phyloP scores from a whole-genome alignment of 1,140 invertebrate genomes.

The Psilanteris sp. region DNA sequence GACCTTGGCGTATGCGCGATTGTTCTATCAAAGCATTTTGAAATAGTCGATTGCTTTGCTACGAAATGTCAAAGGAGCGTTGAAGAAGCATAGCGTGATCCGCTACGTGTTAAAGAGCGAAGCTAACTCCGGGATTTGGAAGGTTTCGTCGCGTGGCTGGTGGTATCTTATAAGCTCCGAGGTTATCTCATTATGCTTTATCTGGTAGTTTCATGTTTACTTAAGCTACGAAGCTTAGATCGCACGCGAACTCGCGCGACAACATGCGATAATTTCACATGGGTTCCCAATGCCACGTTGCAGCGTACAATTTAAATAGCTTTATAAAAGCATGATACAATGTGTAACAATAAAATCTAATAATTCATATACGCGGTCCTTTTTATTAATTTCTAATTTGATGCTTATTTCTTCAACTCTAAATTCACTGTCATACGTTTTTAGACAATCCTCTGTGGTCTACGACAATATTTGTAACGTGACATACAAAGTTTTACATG shows the following conservation, averaged over 20 bases:
- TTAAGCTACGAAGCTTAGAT: constrained; percentile 73
- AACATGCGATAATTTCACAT: constrained; percentile 65
- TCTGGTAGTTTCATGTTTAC: constrained; percentile 74
- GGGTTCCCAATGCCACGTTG: constrained; percentile 28
- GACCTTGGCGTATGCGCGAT: too few relatives aligned
- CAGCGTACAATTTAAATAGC: constrained; percentile 3
- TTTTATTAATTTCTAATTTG: too few relatives aligned
- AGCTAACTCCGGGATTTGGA: constrained; percentile 76
- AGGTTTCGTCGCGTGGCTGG: constrained; percentile 78
- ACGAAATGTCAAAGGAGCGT: constrained; percentile 40
- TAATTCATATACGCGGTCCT: too few relatives aligned
- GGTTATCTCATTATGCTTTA: constrained; percentile 79
- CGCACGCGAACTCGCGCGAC: constrained; percentile 70
- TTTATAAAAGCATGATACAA: too few relatives aligned
- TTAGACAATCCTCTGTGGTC: too few relatives aligned
- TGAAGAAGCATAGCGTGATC: constrained; percentile 58
- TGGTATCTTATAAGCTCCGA: constrained; percentile 77
- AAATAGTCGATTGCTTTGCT: constrained; percentile 3
- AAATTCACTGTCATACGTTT: too few relatives aligned
- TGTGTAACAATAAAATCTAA: too few relatives aligned
- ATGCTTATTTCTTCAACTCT: too few relatives aligned
- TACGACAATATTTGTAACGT: too few relatives aligned
- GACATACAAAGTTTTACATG: too few relatives aligned
- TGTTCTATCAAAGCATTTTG: too few relatives aligned
- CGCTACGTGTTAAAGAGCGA: constrained; percentile 57